A percentile compares a stretch with the other conserved stretches of the same genome.
Conservation (phyloP, 2,113 vertebrate genomes). For the Cinclus mexicanus region DNA sequence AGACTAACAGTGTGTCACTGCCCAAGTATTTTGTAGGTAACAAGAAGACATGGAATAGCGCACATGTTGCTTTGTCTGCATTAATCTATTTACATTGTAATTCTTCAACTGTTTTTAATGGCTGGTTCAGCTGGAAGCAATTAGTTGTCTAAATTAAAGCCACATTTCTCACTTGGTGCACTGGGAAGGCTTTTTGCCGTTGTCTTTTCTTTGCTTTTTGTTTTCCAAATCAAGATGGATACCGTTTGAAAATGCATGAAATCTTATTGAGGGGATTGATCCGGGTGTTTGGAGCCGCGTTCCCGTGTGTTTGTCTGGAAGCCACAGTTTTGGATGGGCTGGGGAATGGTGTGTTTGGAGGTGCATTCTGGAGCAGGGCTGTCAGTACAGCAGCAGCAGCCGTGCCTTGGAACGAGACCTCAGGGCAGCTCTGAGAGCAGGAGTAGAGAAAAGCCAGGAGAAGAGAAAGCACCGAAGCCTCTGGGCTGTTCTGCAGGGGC, state of each 20-base stretch:
- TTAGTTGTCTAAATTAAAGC: conserved; percentile 63
- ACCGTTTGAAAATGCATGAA: not conserved
- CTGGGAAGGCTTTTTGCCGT: not conserved
- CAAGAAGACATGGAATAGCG: conserved; percentile 34
- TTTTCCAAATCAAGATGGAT: not conserved
- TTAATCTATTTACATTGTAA: conserved; percentile 70
- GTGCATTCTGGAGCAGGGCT: not conserved
- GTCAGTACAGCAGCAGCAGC: not conserved
- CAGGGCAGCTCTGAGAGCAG: fast-evolving
- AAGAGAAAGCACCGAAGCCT: not conserved
- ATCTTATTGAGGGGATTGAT: not conserved
- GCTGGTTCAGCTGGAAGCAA: conserved; percentile 66
- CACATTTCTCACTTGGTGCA: conserved; percentile 56
- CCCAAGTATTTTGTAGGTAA: conserved; percentile 59
- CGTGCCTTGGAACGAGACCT: not conserved
- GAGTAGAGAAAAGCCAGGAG: not conserved
- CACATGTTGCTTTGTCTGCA: conserved; percentile 69
- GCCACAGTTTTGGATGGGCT: not conserved
- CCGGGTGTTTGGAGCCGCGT: fast-evolving
- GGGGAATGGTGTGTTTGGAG: not conserved
- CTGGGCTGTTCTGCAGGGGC: not conserved
- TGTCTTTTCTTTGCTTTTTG: conserved; percentile 21
- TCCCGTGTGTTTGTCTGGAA: not conserved
- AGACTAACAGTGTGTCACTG: conserved; percentile 65
- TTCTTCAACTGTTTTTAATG: conserved; percentile 67